Conservation (phyloP, 2,888 invertebrate species). For the Dastarcus helophoroides region DNA sequence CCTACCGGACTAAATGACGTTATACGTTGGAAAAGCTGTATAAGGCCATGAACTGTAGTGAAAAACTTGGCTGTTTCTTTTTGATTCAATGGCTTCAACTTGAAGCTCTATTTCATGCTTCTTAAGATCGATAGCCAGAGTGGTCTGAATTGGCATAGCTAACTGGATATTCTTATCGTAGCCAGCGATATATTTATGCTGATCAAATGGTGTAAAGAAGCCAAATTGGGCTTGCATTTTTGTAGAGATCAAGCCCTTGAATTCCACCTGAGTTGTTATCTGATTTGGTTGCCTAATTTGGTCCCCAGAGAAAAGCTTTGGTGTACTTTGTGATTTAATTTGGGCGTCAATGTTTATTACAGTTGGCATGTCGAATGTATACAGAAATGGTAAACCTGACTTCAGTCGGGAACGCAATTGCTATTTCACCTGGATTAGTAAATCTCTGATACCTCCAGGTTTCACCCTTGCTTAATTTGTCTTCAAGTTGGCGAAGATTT, state of each 20-base stretch:
- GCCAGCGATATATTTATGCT: constrained; percentile 46
- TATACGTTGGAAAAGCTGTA: too few relatives aligned
- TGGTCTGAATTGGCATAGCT: constrained; percentile 41
- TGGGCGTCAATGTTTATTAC: constrained; percentile 43
- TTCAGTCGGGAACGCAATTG: constrained; percentile 55
- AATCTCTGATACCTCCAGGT: constrained; percentile 49
- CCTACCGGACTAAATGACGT: too few relatives aligned
- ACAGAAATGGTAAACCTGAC: constrained; percentile 59
- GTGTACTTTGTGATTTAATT: constrained; percentile 36
- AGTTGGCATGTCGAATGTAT: constrained; percentile 47
- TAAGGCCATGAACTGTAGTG: constrained; percentile 55
- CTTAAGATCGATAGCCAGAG: constrained; percentile 39
- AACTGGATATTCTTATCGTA: constrained; percentile 48
- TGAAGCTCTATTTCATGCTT: constrained; percentile 38
- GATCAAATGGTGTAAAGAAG: constrained; percentile 51
- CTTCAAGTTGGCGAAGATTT: constrained; percentile 28
- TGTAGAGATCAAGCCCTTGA: constrained; percentile 41
- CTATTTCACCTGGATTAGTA: constrained; percentile 44
- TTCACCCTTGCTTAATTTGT: constrained; percentile 38
- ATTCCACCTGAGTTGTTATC: constrained; percentile 38
- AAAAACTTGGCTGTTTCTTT: constrained; percentile 41
- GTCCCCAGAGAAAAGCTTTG: constrained; percentile 24
- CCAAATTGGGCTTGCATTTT: constrained; percentile 50
- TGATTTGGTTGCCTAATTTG: constrained; percentile 28
- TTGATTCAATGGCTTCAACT: constrained; percentile 40